Percentiles rank a stretch among this genome's conserved stretches.
phyloP scores from a whole-genome alignment of 2,888 invertebrate genomes.

The Thelaira solivaga region DNA sequence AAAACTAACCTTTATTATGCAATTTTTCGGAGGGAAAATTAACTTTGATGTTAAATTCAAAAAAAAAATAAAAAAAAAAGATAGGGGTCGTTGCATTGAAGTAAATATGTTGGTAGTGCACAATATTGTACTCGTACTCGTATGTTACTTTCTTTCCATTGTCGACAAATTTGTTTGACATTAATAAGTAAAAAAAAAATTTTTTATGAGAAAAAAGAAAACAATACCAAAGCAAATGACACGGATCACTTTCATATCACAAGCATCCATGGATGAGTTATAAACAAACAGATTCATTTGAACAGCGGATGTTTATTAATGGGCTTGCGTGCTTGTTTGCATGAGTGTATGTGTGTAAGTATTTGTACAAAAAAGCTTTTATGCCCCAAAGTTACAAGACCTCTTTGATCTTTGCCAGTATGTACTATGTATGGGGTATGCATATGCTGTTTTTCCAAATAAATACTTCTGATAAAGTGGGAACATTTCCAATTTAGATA shows the following conservation, averaged over 20 bases:
- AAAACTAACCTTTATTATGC: no score
- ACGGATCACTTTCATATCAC: constrained; percentile 39
- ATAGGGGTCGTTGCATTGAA: constrained; percentile 8
- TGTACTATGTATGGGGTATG: not conserved
- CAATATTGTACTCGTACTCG: no score
- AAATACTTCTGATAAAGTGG: constrained; percentile 52
- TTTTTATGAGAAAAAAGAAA: constrained; percentile 4
- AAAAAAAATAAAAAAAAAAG: not conserved
- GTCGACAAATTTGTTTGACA: constrained; percentile 35
- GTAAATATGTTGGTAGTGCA: no score
- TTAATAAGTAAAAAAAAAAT: not conserved
- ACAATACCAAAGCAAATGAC: constrained; percentile 33
- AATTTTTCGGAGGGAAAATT: not conserved
- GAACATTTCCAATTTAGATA: constrained; percentile 39
- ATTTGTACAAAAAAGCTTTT: constrained; percentile 24
- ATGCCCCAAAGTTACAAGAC: constrained; percentile 30
- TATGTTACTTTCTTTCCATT: not conserved
- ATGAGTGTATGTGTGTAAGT: not conserved
- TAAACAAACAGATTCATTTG: constrained; percentile 24
- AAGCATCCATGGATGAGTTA: not conserved
- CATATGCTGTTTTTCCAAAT: constrained; percentile 7
- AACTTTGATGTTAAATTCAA: constrained; percentile 41
- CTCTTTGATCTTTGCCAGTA: constrained; percentile 45
- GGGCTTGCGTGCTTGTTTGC: not conserved
- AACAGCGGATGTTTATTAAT: constrained; percentile 46